phyloP scores from a whole-genome alignment of 2,888 invertebrate genomes.

The Portevinia maculata region DNA sequence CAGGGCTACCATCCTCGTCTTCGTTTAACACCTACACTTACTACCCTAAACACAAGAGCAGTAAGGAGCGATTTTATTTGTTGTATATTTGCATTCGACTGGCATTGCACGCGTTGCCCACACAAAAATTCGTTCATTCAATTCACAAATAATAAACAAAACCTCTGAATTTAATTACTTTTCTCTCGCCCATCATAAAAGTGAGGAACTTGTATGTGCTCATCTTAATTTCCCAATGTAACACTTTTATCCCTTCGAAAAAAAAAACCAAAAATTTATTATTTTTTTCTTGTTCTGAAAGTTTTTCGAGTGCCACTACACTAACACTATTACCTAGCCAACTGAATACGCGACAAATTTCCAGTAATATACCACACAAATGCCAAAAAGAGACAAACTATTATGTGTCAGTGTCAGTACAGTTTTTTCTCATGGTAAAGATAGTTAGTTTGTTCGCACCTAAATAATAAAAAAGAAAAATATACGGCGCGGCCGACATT shows the following conservation, averaged over 20 bases:
- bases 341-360: slow-evolving; percentile 24
- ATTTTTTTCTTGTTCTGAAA: slow-evolving; percentile 7
- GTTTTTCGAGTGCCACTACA: slow-evolving; percentile 2
- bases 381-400: slow-evolving; percentile 6
- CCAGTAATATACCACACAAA: slow-evolving; percentile 7
- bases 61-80: slow-evolving; percentile 2
- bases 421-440: not conserved
- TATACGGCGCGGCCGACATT: slow-evolving; percentile 47
- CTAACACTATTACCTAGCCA: not conserved
- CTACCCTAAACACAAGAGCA: not conserved
- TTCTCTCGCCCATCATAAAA: slow-evolving; percentile 1
- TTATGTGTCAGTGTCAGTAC: not conserved
- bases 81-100: slow-evolving; percentile 42
- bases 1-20: slow-evolving; percentile 16
- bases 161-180: not conserved
- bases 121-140: not conserved
- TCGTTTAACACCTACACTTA: slow-evolving; percentile 16
- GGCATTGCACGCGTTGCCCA: slow-evolving; percentile 39
- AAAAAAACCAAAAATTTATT: slow-evolving; percentile 9
- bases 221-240: slow-evolving; percentile 1
- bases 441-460: slow-evolving; percentile 11
- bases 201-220: slow-evolving; percentile 1
- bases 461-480: slow-evolving; percentile 24
- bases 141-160: slow-evolving; percentile 14
- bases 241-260: not conserved